Evolutionary conservation across 2,113 vertebrate genomes (phyloP), one percentile per base, ranked within the genome.

Genomic region (Aphyosemion australe): DNA sequence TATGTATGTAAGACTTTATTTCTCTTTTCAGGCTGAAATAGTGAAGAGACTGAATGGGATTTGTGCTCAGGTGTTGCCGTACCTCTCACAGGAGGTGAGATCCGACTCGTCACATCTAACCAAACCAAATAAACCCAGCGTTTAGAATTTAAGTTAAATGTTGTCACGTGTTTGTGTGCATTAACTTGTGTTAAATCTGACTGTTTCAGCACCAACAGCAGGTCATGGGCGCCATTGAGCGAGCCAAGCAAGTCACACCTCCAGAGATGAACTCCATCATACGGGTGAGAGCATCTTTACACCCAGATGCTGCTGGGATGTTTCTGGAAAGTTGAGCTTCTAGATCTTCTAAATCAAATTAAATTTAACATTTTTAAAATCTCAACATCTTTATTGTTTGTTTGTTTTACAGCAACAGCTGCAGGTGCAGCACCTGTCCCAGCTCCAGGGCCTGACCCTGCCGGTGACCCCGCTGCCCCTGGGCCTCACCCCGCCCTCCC

Each of bases 231-330:
- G 97, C 97, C 77, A 98, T 99, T 0, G 97, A 99, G 79, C 87
- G 97, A 72, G 97, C 97, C 60, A 99, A 99, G 87, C 97, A 99
- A 88, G 97, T 99, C 72, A 99, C 96, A 0, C 96, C 96, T 0
- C 97, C 97, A 0, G 97, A 99, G 85, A 95, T 99, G 91, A 99
- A 99, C 92, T 98, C 97, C 85, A 99, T 99, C 90, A 99, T 99
- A 89, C 94, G 97, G 79, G 97, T 99, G 93, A 42, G 79, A n/a
- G 9, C 12, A 49, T 11, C 13, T 6, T 15, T 15, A 15, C 13
- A 45, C 13, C 14, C 11, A 42, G 12, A 2, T 6, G 7, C 34
- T 37, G 34, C 1, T 10, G 34, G 34, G 7, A 8, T 6, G 6
- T 10, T 10, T 8, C 34, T 37, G 34, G 34, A 6, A 37, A 8